A percentile compares a stretch with the other conserved stretches of the same genome.
Conservation (phyloP, 2,888 invertebrate genomes). For the Ormyrus nitidulus region DNA sequence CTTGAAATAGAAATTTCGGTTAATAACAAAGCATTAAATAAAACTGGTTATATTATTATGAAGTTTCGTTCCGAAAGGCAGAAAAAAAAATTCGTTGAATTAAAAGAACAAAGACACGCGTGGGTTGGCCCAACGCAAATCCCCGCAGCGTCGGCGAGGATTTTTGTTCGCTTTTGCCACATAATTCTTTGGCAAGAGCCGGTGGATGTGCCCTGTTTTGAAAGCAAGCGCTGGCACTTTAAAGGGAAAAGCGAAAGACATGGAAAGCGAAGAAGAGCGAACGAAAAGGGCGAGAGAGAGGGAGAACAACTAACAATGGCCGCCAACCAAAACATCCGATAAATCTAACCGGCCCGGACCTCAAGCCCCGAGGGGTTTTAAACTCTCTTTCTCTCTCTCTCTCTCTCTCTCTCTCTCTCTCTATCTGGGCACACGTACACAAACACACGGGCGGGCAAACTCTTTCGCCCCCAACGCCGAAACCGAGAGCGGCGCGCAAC, state of each 20-base stretch:
- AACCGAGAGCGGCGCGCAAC: slow-evolving; percentile 65
- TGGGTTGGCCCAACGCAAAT: slow-evolving; percentile 16
- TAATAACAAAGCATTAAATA: too few species aligned
- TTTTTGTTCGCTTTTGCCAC: slow-evolving; percentile 47
- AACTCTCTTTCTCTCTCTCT: slow-evolving; percentile 68
- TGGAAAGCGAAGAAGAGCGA: slow-evolving; percentile 45
- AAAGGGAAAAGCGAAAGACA: slow-evolving; percentile 59
- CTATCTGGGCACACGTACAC: slow-evolving; percentile 55
- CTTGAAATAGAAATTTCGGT: too few species aligned
- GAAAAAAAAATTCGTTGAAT: not conserved
- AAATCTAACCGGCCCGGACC: slow-evolving; percentile 75
- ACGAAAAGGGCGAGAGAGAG: slow-evolving; percentile 51
- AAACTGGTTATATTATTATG: too few species aligned
- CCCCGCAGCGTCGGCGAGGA: slow-evolving; percentile 13
- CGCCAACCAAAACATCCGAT: slow-evolving; percentile 76
- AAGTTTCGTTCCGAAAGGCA: not conserved
- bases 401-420: slow-evolving; percentile 65
- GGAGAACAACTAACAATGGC: slow-evolving; percentile 72
- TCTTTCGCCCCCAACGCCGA: slow-evolving; percentile 40
- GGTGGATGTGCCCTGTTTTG: slow-evolving; percentile 42
- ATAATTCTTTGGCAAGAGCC: slow-evolving; percentile 50
- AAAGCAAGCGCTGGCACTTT: slow-evolving; percentile 54
- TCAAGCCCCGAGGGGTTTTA: slow-evolving; percentile 74
- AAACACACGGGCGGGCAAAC: slow-evolving; percentile 29
- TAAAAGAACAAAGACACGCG: slow-evolving; percentile 35